Evolutionary conservation across 2,797 vertebrate genomes (phyloP), one percentile per base, ranked within the genome.

Genomic region (Hyperoplus lanceolatus): DNA sequence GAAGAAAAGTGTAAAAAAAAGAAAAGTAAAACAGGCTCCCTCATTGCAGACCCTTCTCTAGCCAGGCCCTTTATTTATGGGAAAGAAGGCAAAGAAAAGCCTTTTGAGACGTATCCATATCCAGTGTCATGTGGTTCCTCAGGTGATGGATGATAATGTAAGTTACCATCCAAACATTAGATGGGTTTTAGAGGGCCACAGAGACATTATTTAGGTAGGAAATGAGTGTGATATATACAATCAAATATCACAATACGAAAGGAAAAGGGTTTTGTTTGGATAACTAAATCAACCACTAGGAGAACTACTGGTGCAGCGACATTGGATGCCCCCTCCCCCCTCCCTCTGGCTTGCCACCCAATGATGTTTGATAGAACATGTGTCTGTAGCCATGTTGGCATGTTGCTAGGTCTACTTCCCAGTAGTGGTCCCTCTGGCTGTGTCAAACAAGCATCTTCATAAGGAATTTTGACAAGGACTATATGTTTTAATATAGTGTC

Each of bases 71-170:
- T 56, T 66, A 57, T 38, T 38, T 51, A 21, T 64, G 41, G 49
- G 13, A 61, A 75, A 16, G 21, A 60, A 15, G 29, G 29, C 29
- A 29, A 29, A 70, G 58, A 53, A 55, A 54, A 39, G 14, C 14
- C 5, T 21, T 61, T 36, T 9, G 21, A 68, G 43, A 64, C 15
- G 48, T 50, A 50, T 51, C 56, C 12, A 64, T 68, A 66, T 66
- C 76, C 54, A 80, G 4, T 64, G 79, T 71, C 72, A 81, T 64
- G 60, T 45, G 36, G 63, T 76, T 71, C 60, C 59, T 62, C 38
- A 6, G 62, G 59, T 85, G 80, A 87, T 79, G 51, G 77, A 88
- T 83, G 79, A 77, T 81, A 61, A 83, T 82, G 72, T 59, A 66
- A 61, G 53, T 57, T 73, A 64, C 76, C 56, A 69, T 62, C 71